Conservation (phyloP, 1,140 invertebrate species). For the Drosophila parvula region DNA sequence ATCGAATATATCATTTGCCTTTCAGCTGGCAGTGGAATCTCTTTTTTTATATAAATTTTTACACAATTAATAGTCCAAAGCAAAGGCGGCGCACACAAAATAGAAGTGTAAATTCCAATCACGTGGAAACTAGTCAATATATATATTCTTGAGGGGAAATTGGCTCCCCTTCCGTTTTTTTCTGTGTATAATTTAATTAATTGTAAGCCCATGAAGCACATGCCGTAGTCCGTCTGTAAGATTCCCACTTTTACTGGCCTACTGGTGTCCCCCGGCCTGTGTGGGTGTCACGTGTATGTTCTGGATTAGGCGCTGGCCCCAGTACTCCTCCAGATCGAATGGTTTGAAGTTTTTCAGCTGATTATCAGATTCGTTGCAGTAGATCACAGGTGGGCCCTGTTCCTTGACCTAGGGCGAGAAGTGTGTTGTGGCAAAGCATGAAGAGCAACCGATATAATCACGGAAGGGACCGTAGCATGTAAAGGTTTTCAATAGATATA, state of each 20-base stretch:
- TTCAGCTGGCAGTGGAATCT: constrained; percentile 69
- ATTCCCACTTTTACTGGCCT: constrained; percentile 58
- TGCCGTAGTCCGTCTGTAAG: constrained; percentile 46
- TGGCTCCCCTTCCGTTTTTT: constrained; percentile 27
- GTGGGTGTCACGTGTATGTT: constrained; percentile 80
- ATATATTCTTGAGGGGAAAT: constrained; percentile 2
- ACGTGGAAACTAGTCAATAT: constrained; percentile 33
- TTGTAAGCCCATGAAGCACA: constrained; percentile 48
- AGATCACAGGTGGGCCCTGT: constrained; percentile 70
- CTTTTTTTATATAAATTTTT: constrained; percentile 43
- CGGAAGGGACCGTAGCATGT: constrained; percentile 14
- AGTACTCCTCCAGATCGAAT: constrained; percentile 82
- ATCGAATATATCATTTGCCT: constrained; percentile 49
- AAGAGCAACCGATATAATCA: constrained; percentile 28
- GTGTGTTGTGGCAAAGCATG: constrained; percentile 26
- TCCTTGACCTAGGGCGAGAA: constrained; percentile 67
- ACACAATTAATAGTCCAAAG: constrained; percentile 30
- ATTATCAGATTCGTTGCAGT: constrained; percentile 79
- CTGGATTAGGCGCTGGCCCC: constrained; percentile 80
- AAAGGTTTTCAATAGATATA: neutral
- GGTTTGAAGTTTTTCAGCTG: constrained; percentile 83
- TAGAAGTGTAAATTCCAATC: constrained; percentile 36
- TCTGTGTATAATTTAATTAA: constrained; percentile 36
- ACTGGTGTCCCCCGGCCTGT: constrained; percentile 69
- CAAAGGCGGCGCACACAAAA: constrained; percentile 24